Base-by-base conservation (phyloP, 2,797 vertebrate genomes). In the Halcyon badia region DNA sequence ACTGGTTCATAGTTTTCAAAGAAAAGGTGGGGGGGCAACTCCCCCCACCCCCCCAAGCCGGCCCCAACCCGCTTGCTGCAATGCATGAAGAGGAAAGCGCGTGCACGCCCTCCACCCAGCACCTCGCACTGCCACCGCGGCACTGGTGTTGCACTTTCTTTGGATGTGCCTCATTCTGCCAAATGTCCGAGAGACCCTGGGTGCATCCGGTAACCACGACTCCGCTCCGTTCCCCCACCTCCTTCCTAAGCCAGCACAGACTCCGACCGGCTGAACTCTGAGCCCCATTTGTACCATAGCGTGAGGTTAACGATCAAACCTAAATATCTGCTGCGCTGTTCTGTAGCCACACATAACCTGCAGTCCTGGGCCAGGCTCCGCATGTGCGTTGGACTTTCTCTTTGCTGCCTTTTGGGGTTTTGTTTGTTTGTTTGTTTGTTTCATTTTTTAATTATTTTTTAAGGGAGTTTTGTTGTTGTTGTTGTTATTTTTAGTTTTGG, bases 291-390 rank as follows among this genome's bases (percentile, higher is more conserved):
- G 98, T 98, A 97, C 98, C 77, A 97, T 97, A 98, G 94, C 94
- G 98, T 98, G 98, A 98, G 98, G 98, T 97, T 98, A 83, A 95
- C 25, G 97, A 96, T 90, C 97, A 95, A 94, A 96, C 97, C 91
- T 58, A 61, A 95, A 92, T 94, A 96, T 97, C 97, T 96, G 96
- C 97, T 92, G 95, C 91, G 96, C 98, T 98, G 96, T 98, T 98
- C 94, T 15, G 71, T 97, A 96, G 93, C 96, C 97, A 94, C 97
- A 86, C 76, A 97, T 97, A 97, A 98, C 98, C 98, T 98, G 98
- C 98, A 98, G 98, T 97, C 98, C 98, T 98, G 98, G 98, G 98
- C 98, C 98, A 98, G 98, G 97, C 97, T 98, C 98, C 98, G 98
- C 99, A 99, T 98, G 98, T 96, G 98, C 97, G 97, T 98, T 97